phyloP scores from a whole-genome alignment of 2,113 vertebrate genomes.

The Sphyrna mokarran region DNA sequence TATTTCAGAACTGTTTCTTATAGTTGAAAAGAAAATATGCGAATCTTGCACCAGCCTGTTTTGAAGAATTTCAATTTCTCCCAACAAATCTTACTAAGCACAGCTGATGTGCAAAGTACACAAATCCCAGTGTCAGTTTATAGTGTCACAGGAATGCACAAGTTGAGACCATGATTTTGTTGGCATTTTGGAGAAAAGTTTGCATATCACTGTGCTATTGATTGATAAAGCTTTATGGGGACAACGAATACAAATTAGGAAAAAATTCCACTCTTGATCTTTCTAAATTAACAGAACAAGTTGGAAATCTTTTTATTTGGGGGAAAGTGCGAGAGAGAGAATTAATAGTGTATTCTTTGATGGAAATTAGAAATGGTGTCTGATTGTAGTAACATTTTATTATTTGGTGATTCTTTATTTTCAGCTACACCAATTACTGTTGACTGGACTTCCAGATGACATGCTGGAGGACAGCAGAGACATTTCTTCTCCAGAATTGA shows the following conservation, averaged over 20 bases:
- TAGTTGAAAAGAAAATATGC: not conserved
- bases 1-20: not conserved
- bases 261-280: not conserved
- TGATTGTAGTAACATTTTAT: not conserved
- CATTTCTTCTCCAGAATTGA: constrained; percentile 65
- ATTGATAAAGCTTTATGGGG: not conserved
- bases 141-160: no score
- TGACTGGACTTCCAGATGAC: constrained; percentile 88
- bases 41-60: not conserved
- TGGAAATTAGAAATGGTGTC: not conserved
- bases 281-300: not conserved
- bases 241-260: not conserved
- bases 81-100: no score
- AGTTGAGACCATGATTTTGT: no score
- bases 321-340: not conserved
- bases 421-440: constrained; percentile 81
- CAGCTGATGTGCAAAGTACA: no score
- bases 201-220: no score
- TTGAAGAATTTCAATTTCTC: no score
- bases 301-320: not conserved
- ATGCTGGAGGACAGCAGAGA: constrained; percentile 89
- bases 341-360: not conserved
- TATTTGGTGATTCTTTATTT: not conserved
- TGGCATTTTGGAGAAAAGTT: no score
- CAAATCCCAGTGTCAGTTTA: no score